Evolutionary conservation across 2,113 vertebrate species (phyloP), one percentile per base, ranked within the genome.

Genomic region (Mesoclemmys tuberculata): DNA sequence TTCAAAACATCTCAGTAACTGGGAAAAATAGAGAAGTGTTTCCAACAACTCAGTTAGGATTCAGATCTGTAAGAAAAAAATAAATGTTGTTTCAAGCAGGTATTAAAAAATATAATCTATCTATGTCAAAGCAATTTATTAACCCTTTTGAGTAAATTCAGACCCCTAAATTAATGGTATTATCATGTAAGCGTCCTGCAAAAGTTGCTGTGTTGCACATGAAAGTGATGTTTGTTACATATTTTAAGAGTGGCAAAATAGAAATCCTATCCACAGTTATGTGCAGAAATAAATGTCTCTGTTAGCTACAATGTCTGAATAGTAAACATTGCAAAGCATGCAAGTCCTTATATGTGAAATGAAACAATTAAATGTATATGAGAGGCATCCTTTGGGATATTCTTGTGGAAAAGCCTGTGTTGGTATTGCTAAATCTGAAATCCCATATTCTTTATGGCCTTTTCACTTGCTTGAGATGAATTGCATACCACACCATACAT

Each of bases 331-430:
- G 16, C 44, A n/a, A 87, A 51, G 1, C 19, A 2, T 46, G 58
- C 2, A 29, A 68, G 8, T 5, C 64, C n/a, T 92, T 54, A 10
- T 24, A 1, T 49, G n/a, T 51, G 64, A 92, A 64, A 6, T 4
- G 6, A 83, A 88, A 64, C 41, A 35, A 51, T 13, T 6, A 79
- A 46, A 29, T 18, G 1, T 90, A 31, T 29, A 81, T 51, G 24
- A 77, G 12, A 79, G 2, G 1, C 0, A 0, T 75, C 2, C 27
- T 4, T 75, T 74, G 22, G 64, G 19, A 8, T 85, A 3, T 7
- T 41, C 2, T 78, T 54, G 16, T 55, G 80, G 24, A 85, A 10
- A 54, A 26, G 35, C 21, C 13, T 77, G 2, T 82, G 14, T 80
- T 54, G 56, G 2, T 18, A 52, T 0, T 8, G 3, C 38, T 74